Evolutionary conservation across 1,140 invertebrate species (phyloP).

Genomic region (Trinorchestia longiramus): DNA sequence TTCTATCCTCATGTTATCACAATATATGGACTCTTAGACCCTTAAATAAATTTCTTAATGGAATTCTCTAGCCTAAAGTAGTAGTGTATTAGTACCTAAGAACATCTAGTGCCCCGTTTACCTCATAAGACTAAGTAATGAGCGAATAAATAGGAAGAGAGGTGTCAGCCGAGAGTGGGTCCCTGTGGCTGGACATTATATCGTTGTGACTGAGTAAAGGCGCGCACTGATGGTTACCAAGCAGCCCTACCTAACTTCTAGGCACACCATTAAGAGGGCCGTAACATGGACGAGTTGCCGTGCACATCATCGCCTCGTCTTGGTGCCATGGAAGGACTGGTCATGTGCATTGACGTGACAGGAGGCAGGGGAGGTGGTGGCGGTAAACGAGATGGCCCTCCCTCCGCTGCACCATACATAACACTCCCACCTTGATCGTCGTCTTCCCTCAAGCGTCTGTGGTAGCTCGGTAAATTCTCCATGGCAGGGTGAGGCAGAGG

Average conservation of each 20-base stretch:
- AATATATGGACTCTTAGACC: slow-evolving; percentile 51
- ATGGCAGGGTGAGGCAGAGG: slow-evolving; percentile 43
- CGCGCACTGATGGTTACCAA: slow-evolving; percentile 14
- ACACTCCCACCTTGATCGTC: slow-evolving; percentile 51
- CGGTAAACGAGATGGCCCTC: slow-evolving; percentile 29
- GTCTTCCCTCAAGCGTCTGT: slow-evolving; percentile 60
- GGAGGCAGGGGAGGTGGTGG: slow-evolving; percentile 39
- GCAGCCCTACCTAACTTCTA: slow-evolving; percentile 4
- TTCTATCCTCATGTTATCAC: slow-evolving; percentile 52
- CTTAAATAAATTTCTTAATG: slow-evolving; percentile 47
- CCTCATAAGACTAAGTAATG: slow-evolving; percentile 52
- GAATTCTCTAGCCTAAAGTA: slow-evolving; percentile 41
- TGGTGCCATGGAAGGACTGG: not conserved
- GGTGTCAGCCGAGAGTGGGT: slow-evolving; percentile 10
- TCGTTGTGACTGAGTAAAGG: slow-evolving; percentile 57
- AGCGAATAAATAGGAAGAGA: slow-evolving; percentile 49
- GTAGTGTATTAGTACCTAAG: slow-evolving; percentile 49
- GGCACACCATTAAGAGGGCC: slow-evolving; percentile 56
- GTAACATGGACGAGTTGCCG: slow-evolving; percentile 58
- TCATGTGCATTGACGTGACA: slow-evolving; percentile 9
- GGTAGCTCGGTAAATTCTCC: not conserved
- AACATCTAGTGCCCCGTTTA: slow-evolving; percentile 50
- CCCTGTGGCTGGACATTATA: slow-evolving; percentile 60
- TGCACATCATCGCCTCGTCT: slow-evolving; percentile 4
- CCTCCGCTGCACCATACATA: not conserved